A percentile compares a stretch with the other conserved stretches of the same genome.
Conservation (phyloP, 2,888 invertebrate genomes). For the Caenorhabditis sp. region DNA sequence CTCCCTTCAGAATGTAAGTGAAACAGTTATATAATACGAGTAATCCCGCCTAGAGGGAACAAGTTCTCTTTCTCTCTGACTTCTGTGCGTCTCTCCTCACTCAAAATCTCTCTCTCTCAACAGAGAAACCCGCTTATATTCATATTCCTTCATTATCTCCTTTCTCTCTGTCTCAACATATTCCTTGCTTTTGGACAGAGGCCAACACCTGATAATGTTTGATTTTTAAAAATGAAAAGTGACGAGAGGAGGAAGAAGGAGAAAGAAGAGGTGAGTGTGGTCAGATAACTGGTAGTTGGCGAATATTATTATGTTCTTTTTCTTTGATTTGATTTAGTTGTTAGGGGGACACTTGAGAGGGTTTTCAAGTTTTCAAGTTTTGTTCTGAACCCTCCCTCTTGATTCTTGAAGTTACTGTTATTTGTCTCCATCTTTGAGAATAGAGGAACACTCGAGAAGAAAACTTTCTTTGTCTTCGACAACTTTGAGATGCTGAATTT, state of each 20-base stretch:
- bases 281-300: constrained; percentile 8
- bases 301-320: neutral
- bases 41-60: constrained; percentile 26
- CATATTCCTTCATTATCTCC: constrained; percentile 44
- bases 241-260: neutral
- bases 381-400: too few species aligned
- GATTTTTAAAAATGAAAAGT: constrained; percentile 47
- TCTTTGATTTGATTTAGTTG: neutral
- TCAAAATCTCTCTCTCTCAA: neutral
- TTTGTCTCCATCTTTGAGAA: too few species aligned
- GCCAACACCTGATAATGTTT: constrained; percentile 48
- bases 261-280: neutral
- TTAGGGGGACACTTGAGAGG: neutral
- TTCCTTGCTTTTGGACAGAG: neutral
- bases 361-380: too few species aligned
- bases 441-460: neutral
- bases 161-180: constrained; percentile 1
- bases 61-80: constrained; percentile 10
- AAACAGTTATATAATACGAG: constrained; percentile 24
- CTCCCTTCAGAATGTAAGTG: neutral
- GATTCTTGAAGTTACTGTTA: constrained; percentile 3
- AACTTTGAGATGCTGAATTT: neutral
- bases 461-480: neutral
- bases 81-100: constrained; percentile 6
- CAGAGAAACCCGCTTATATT: neutral